Evolutionary conservation across 2,888 invertebrate genomes (phyloP), one percentile per base, ranked within the genome.

Genomic region (Zaprionus lineosus): DNA sequence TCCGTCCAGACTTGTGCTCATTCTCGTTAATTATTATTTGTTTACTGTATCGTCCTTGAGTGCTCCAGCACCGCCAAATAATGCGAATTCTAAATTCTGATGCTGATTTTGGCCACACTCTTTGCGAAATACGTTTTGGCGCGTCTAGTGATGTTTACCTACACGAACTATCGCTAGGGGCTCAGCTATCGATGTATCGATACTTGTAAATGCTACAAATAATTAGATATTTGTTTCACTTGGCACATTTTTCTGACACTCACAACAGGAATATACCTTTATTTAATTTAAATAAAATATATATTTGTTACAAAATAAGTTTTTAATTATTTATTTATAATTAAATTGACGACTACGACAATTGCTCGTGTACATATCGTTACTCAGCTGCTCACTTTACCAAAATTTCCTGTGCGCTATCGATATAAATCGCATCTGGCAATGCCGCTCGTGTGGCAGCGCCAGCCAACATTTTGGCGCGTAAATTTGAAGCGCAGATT

Each of bases 1-100:
- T 4, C 82, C 85, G 59, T 88, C 84, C 33, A 89, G 67, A 58
- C 88, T 86, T 75, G 88, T 86, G 53, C 64, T 65, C 78, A 84
- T 84, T n/a, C 33, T 69, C 11, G 16, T 26, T 34, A 4, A 18
- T 15, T 28, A 15, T 8, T 9, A 12, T 34, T 1, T 12, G 5
- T 51, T 8, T n/a, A 19, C 3, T 6, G 7, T 14, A 21, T 21
- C n/a, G n/a, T 24, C n/a, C 1, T 24, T 24, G 8, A 8, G 8
- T 24, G 2, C 8, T 24, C 8, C 8, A n/a, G n/a, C 24, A 19
- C 19, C 19, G 19, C 5, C 19, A 19, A 19, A n/a, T 28, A 7
- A n/a, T 26, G 24, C 34, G 1, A 52, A 14, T 52, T 16, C 4
- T 12, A n/a, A 7, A 24, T 24, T 24, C n/a, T 0, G 8, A 18